Base-by-base conservation (phyloP, 1,140 invertebrate species). In the Drosophila leontia region DNA sequence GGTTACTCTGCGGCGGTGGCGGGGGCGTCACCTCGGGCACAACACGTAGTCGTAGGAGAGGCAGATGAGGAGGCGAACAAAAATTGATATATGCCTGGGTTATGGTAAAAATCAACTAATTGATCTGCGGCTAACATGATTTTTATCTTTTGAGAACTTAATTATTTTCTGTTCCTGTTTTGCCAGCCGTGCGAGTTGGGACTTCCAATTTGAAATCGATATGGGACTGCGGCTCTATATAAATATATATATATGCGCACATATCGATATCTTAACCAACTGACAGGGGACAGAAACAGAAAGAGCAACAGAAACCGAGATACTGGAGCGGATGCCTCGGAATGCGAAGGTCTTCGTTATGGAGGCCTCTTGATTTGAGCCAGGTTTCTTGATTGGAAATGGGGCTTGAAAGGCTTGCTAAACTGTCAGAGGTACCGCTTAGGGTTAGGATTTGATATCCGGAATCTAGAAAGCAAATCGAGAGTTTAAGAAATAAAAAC, bases 131-230 rank as follows among this genome's bases (percentile, higher is more conserved):
- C 87, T 76, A 91, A 91, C 88, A 91, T 82, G 88, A 91, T 91
- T 91, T 88, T 91, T 91, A 91, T 91, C 88, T 75, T 82, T 84
- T 91, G 88, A 91, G 82, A 88, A 91, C 88, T 91, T 88, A 91
- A 91, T 91, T 91, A 91, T 87, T 91, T 91, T 86, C 78, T 91
- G 78, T 67, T 70, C 64, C 48, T 55, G 67, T 70, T 81, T 85
- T 57, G 63, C 68, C 59, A 57, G 71, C 67, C 71, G 58, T 72
- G 61, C 71, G 67, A 72, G 65, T 62, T 58, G 79, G 72, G 53
- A 68, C 61, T 82, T 76, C 64, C 78, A 88, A 82, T 82, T 76
- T 72, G 84, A 71, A 81, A 81, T 84, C 84, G 84, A 88, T 88
- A 88, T 51, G 69, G 69, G 44, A 47, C 29, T 67, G 45, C 7